Evolutionary conservation across 2,888 invertebrate genomes (phyloP).

Genomic region (Carpatolechia fugitivella): DNA sequence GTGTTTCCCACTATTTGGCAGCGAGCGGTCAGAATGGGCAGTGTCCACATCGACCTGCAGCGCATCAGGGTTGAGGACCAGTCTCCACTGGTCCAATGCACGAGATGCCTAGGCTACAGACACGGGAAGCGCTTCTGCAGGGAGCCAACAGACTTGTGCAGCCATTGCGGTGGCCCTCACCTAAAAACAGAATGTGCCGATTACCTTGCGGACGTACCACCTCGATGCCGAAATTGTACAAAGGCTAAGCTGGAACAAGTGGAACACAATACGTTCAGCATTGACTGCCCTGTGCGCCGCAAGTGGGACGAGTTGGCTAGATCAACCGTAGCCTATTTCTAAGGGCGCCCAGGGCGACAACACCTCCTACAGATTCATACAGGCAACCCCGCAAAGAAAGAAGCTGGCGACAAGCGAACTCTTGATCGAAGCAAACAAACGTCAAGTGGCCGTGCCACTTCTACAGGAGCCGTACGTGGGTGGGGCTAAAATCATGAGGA

Average conservation of each 20-base stretch:
- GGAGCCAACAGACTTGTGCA: background rate
- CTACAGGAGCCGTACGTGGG: slow-evolving; percentile 14
- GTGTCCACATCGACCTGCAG: background rate
- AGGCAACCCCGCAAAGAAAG: slow-evolving; percentile 12
- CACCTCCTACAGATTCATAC: background rate
- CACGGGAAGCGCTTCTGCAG: background rate
- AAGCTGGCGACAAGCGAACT: slow-evolving; percentile 11
- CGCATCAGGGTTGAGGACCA: background rate
- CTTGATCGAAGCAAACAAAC: background rate
- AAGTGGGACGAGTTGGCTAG: slow-evolving; percentile 20
- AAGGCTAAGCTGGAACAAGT: background rate
- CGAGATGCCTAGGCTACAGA: background rate
- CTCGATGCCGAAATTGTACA: slow-evolving; percentile 18
- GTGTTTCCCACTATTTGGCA: background rate
- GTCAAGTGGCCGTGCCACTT: slow-evolving; percentile 8
- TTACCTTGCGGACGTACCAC: background rate
- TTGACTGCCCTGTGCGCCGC: slow-evolving; percentile 13
- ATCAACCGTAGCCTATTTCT: slow-evolving; percentile 19
- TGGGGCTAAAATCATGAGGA: background rate
- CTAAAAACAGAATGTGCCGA: background rate
- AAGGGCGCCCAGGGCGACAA: slow-evolving; percentile 5
- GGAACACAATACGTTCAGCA: slow-evolving; percentile 19
- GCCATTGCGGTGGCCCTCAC: slow-evolving; percentile 1
- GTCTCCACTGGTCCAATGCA: slow-evolving; percentile 4
- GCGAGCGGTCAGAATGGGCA: background rate